phyloP scores from a whole-genome alignment of 2,797 vertebrate species.

The Chrosomus eos region DNA sequence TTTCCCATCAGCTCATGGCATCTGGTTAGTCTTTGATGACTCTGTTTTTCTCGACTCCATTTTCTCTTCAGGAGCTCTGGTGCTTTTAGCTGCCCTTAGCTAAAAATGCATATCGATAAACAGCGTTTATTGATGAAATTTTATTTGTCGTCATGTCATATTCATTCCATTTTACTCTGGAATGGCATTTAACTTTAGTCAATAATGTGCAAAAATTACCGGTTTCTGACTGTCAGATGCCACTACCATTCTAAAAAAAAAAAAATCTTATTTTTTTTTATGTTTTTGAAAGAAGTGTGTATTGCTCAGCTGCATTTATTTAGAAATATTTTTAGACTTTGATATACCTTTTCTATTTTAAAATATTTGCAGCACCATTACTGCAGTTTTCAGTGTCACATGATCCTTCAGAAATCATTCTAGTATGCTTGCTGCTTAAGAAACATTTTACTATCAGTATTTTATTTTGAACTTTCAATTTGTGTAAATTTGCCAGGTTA shows the following conservation, averaged over 20 bases:
- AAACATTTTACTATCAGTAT: neutral
- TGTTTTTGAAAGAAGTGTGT: neutral
- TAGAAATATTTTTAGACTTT: neutral
- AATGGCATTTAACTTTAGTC: neutral
- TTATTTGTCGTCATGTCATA: neutral
- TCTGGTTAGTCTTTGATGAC: constrained; percentile 45
- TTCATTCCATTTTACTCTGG: neutral
- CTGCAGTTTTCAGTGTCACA: neutral
- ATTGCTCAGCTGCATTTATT: neutral
- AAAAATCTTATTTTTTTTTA: no score
- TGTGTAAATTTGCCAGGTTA: neutral
- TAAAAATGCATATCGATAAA: constrained; percentile 68
- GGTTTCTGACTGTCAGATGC: neutral
- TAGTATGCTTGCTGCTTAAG: neutral
- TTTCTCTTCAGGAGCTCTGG: constrained; percentile 29
- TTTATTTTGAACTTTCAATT: neutral
- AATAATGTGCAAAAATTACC: neutral
- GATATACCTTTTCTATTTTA: neutral
- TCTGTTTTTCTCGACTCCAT: constrained; percentile 30
- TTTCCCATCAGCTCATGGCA: constrained; percentile 19
- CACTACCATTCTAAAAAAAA: neutral
- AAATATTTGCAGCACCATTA: neutral
- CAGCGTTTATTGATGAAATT: neutral
- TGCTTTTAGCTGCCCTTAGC: constrained; percentile 23
- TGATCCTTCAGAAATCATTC: neutral